A percentile compares a stretch with the other conserved stretches of the same genome.
phyloP scores from a whole-genome alignment of 2,888 invertebrate species.

The Bimastos eiseni region DNA sequence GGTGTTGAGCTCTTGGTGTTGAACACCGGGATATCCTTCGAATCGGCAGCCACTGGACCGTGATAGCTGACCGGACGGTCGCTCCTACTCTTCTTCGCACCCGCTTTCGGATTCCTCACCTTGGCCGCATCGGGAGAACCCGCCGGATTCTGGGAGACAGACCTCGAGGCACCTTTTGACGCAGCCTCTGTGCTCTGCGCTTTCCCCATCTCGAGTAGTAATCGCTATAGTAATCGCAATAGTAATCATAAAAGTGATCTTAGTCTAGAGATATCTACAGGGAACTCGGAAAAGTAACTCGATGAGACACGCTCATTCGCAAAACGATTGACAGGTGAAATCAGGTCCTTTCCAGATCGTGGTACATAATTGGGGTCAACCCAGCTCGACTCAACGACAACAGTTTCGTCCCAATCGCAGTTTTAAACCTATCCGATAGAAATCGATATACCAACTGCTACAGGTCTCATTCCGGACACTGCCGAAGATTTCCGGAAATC shows the following conservation, averaged over 20 bases:
- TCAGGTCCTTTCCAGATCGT: background rate
- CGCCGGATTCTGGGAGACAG: background rate
- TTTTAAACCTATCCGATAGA: background rate
- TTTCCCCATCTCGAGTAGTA: background rate
- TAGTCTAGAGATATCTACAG: background rate
- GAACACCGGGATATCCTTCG: background rate
- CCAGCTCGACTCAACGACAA: background rate
- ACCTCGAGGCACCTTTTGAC: background rate
- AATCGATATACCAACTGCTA: background rate
- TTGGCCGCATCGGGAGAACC: background rate
- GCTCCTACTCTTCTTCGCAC: background rate
- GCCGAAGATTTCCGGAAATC: background rate
- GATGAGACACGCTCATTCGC: background rate
- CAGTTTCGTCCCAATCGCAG: background rate
- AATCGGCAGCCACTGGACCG: background rate
- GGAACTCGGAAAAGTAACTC: background rate
- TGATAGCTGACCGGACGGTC: background rate
- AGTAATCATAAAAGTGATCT: no score
- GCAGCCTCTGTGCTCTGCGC: slow-evolving; percentile 3
- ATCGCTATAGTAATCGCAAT: no score
- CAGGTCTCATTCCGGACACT: background rate
- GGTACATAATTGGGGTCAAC: background rate
- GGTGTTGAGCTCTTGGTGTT: background rate
- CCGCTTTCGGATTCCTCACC: background rate
- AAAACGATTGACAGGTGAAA: background rate